Conservation (phyloP, 2,113 vertebrate species). For the Lycaon pictus region DNA sequence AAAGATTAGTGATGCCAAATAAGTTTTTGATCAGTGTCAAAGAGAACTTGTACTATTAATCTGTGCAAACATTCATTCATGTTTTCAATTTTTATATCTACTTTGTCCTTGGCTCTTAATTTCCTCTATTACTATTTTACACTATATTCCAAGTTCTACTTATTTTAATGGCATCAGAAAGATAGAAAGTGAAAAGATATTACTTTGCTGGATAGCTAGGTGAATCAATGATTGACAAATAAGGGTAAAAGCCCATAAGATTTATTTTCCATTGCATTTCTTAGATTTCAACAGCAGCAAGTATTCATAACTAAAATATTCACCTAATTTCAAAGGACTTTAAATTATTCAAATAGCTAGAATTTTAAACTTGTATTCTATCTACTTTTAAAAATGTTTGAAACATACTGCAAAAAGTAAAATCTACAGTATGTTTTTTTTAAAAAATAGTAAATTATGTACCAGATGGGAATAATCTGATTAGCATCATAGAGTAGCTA, state of each 20-base stretch:
- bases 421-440: not conserved
- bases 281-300: not conserved
- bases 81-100: not conserved
- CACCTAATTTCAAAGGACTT: not conserved
- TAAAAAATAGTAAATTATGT: not conserved
- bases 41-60: not conserved
- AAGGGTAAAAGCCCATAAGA: not conserved
- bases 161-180: not conserved
- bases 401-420: not conserved
- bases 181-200: not conserved
- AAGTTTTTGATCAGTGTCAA: not conserved
- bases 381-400: not conserved
- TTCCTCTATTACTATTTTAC: not conserved
- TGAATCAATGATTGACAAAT: not conserved
- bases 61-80: not conserved
- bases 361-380: not conserved
- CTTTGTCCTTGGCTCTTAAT: not conserved
- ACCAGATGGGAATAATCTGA: not conserved
- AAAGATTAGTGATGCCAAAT: not conserved
- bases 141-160: not conserved
- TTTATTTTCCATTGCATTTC: not conserved
- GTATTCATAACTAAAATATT: not conserved
- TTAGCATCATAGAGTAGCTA: not conserved
- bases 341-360: not conserved
- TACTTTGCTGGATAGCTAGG: not conserved